Conservation (phyloP, 2,888 invertebrate species). For the Deilephila elpenor region DNA sequence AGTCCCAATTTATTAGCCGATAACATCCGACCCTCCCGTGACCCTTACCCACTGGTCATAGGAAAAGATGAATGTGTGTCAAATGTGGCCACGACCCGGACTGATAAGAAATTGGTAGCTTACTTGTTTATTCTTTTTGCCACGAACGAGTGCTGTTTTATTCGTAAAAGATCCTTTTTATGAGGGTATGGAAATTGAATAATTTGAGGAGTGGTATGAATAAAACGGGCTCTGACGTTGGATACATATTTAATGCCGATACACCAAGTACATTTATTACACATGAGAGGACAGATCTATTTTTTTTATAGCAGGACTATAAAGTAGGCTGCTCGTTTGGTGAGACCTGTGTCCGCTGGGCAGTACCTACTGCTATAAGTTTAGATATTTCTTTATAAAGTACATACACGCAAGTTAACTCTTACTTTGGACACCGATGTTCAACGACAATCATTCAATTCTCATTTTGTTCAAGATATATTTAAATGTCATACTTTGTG, state of each 20-base stretch:
- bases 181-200: constrained; percentile 26
- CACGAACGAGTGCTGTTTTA: constrained; percentile 10
- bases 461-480: too few relatives aligned
- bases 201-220: constrained; percentile 9
- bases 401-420: too few relatives aligned
- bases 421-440: too few relatives aligned
- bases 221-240: constrained; percentile 8
- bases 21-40: constrained; percentile 50
- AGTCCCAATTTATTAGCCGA: constrained; percentile 70
- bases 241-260: neutral
- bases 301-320: too few relatives aligned
- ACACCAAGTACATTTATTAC: neutral
- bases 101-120: constrained; percentile 42
- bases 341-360: too few relatives aligned
- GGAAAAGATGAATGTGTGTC: constrained; percentile 50
- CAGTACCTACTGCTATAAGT: too few relatives aligned
- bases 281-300: too few relatives aligned
- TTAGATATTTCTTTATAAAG: too few relatives aligned
- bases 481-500: too few relatives aligned
- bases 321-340: too few relatives aligned
- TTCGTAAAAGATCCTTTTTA: constrained; percentile 26
- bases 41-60: constrained; percentile 39
- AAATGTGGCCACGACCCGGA: constrained; percentile 39
- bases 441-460: too few relatives aligned
- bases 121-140: constrained; percentile 31